phyloP scores from a whole-genome alignment of 2,888 invertebrate genomes.

The Notocelia uddmanniana region DNA sequence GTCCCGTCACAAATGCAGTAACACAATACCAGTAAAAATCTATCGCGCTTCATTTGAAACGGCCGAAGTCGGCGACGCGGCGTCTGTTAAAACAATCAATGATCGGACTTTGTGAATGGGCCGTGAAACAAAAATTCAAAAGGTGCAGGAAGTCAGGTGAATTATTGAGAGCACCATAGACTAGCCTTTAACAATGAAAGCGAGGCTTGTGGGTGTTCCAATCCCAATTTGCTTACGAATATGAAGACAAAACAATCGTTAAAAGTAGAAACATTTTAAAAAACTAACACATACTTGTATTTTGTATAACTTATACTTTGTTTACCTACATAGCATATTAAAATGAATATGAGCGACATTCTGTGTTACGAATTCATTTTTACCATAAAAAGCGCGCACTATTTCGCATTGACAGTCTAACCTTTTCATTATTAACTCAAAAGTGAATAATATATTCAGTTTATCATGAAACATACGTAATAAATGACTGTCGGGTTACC shows the following conservation, averaged over 20 bases:
- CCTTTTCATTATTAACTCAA: background rate
- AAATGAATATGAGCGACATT: background rate
- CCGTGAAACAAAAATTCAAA: conserved; percentile 74
- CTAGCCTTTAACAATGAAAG: conserved; percentile 34
- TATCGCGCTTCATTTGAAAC: conserved; percentile 58
- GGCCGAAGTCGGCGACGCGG: conserved; percentile 74
- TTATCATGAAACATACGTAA: conserved; percentile 17
- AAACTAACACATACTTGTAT: too few species aligned
- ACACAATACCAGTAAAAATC: conserved; percentile 65
- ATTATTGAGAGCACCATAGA: conserved; percentile 59
- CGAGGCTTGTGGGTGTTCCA: conserved; percentile 30
- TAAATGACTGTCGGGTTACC: conserved; percentile 21
- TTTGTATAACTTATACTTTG: too few species aligned
- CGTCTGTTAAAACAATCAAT: conserved; percentile 86
- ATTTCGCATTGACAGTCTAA: background rate
- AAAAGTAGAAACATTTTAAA: background rate
- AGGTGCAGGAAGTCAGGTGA: conserved; percentile 71
- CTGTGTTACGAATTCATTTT: too few species aligned
- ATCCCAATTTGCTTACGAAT: conserved; percentile 15
- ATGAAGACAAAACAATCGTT: background rate
- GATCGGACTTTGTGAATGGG: conserved; percentile 81
- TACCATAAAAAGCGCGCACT: too few species aligned
- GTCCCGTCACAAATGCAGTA: conserved; percentile 70
- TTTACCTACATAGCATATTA: too few species aligned
- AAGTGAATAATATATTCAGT: conserved; percentile 1